Evolutionary conservation across 2,113 vertebrate species (phyloP), one percentile per base, ranked within the genome.

Genomic region (Emydura subglobosa): DNA sequence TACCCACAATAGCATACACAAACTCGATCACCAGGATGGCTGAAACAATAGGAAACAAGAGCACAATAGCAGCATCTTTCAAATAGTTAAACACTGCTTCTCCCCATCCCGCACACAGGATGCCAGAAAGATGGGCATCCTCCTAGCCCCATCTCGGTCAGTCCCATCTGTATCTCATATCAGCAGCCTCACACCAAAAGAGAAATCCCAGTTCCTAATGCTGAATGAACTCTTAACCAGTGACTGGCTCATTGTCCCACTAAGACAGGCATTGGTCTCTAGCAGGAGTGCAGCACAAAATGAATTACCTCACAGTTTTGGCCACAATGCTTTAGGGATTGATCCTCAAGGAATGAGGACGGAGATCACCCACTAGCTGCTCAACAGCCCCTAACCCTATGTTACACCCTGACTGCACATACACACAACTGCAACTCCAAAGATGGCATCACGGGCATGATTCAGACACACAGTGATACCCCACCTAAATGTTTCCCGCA

Each of bases 21-120:
- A 99, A 98, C 98, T 99, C 99, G 1, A 99, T 99, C 97, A 99
- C 97, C 97, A 99, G 97, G 97, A 99, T 99, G 42, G 99, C 99
- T 99, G 96, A 53, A 88, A 93, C 57, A 90, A 95, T 95, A 96
- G 86, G 72, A 96, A 92, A 22, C 86, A 11, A 65, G 27, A 0
- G 12, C 53, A 22, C 80, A 84, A 92, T 29, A n/a, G 92, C 44
- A 24, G 88, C 42, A 49, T 65, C 72, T 86, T 87, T 91, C 78
- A 0, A 17, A 34, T 44, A 89, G 78, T 57, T 29, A 44, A 82
- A 2, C 2, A 50, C 49, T 9, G 27, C 53, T 34, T 81, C 78
- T 72, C 51, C 7, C 9, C 7, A 0, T 22, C 78, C 50, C 57
- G 79, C 31, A 51, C 47, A n/a, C 14, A 57, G n/a, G 39, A 86